phyloP scores from a whole-genome alignment of 2,113 vertebrate genomes.

The Rhinopomastus cyanomelas region DNA sequence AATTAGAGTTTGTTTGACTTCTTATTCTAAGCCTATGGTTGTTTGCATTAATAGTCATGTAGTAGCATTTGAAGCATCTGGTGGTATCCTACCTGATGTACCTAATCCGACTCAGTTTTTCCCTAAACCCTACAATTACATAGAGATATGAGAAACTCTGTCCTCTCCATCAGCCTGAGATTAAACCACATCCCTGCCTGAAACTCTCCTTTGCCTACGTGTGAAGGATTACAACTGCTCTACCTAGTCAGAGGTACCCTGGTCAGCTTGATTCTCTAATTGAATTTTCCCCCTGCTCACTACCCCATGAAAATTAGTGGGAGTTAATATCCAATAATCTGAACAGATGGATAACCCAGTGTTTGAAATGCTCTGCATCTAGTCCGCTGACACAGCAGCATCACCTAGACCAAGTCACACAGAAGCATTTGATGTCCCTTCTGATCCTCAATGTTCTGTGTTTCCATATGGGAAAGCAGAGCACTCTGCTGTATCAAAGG shows the following conservation, averaged over 20 bases:
- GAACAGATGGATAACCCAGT: not conserved
- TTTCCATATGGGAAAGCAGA: not conserved
- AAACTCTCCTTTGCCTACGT: not conserved
- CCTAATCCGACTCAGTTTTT: not conserved
- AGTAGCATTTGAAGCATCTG: not conserved
- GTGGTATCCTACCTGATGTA: not conserved
- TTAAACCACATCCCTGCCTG: not conserved
- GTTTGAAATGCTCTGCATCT: not conserved
- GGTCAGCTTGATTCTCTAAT: constrained; percentile 22
- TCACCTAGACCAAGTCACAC: too few relatives aligned
- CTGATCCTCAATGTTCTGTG: too few relatives aligned
- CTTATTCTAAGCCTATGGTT: not conserved
- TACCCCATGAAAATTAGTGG: constrained; percentile 6
- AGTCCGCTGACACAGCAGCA: too few relatives aligned
- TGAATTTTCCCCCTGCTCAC: constrained; percentile 20
- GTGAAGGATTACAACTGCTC: not conserved
- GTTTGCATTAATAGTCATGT: not conserved
- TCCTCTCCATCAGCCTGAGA: not conserved
- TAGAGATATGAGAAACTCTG: not conserved
- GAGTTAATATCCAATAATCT: not conserved
- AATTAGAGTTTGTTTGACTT: not conserved
- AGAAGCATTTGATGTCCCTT: too few relatives aligned
- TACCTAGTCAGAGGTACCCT: not conserved
- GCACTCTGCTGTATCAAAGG: not conserved
- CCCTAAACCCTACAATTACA: not conserved